Conservation (phyloP, 2,797 vertebrate genomes). For the Syngnathus acus region DNA sequence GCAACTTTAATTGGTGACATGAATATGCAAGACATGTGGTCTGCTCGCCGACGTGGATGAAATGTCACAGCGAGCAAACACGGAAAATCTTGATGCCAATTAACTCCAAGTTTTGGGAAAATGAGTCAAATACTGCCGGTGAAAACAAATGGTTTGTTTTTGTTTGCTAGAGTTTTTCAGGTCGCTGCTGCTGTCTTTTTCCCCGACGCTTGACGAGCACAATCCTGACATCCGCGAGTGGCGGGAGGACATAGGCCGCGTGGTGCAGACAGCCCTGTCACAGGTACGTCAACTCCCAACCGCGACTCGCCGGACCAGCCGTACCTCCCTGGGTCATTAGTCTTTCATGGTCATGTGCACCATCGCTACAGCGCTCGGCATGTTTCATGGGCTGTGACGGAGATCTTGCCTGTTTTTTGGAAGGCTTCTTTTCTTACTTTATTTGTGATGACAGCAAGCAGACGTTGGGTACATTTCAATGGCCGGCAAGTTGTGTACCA, state of each 20-base stretch:
- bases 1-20: slow-evolving; percentile 51
- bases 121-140: not conserved
- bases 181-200: slow-evolving; percentile 89
- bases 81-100: slow-evolving; percentile 51
- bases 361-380: slow-evolving; percentile 27
- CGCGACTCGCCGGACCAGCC: slow-evolving; percentile 24
- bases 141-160: slow-evolving; percentile 28
- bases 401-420: not conserved
- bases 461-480: not conserved
- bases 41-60: slow-evolving; percentile 48
- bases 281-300: slow-evolving; percentile 71
- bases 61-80: slow-evolving; percentile 50
- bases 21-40: slow-evolving; percentile 49
- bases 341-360: slow-evolving; percentile 47
- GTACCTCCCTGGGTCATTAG: slow-evolving; percentile 46
- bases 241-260: slow-evolving; percentile 86
- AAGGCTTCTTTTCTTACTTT: not conserved
- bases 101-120: slow-evolving; percentile 44
- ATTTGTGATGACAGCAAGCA: not conserved
- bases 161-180: slow-evolving; percentile 83
- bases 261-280: slow-evolving; percentile 84
- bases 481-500: not conserved
- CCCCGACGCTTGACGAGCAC: slow-evolving; percentile 88
- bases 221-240: slow-evolving; percentile 95
- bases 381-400: slow-evolving; percentile 21